These are phyloP conservation scores for Delphinapterus leucas DNA, from an alignment of 2,113 vertebrate genomes.

Conservation along the genomic window DNA sequence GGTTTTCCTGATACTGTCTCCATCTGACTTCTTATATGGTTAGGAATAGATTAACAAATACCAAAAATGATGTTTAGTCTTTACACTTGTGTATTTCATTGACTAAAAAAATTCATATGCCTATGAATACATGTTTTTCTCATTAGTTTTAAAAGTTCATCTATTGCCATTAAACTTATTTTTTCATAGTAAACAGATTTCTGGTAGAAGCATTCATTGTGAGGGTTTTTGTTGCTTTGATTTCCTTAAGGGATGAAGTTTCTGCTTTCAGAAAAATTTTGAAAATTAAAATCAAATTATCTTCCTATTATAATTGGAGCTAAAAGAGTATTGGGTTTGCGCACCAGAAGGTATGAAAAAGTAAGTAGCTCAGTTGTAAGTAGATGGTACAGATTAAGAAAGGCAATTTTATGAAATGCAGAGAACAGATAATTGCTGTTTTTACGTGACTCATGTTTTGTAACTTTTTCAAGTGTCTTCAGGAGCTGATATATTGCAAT, in stretches of 20 bases:
- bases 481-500: background rate
- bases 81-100: background rate
- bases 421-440: background rate
- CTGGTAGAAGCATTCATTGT: background rate
- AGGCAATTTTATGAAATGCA: background rate
- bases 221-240: background rate
- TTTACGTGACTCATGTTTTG: background rate
- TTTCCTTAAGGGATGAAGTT: background rate
- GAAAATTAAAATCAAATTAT: background rate
- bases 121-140: background rate
- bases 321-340: background rate
- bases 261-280: background rate
- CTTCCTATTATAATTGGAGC: background rate
- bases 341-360: background rate
- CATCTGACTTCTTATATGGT: background rate
- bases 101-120: background rate
- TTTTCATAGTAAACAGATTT: background rate
- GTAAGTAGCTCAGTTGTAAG: background rate
- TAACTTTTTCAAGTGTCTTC: background rate
- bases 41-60: background rate
- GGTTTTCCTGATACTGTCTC: background rate
- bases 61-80: background rate
- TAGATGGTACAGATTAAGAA: background rate
- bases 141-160: background rate
- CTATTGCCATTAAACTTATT: background rate